Evolutionary conservation across 92 coral and sea anemone species (phyloP).

Genomic region (Hydrozoanthus gracilis): DNA sequence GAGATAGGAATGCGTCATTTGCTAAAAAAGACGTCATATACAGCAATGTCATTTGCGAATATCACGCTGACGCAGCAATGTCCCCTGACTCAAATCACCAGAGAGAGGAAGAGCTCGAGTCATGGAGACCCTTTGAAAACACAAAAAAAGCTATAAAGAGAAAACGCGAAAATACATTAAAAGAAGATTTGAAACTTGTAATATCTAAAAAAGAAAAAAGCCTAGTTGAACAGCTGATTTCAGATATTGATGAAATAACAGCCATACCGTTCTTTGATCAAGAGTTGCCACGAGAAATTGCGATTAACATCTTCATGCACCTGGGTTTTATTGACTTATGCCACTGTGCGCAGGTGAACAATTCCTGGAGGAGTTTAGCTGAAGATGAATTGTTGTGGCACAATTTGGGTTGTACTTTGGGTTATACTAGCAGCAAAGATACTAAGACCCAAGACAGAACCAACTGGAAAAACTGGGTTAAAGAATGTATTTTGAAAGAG

Average conservation of each 20-base stretch:
- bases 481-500: conserved; percentile 58
- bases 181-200: not conserved
- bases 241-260: conserved; percentile 92
- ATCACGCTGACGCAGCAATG: not conserved
- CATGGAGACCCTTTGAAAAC: not conserved
- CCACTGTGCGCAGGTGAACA: conserved; percentile 81
- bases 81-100: not conserved
- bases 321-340: conserved; percentile 78
- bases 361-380: conserved; percentile 83
- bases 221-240: conserved; percentile 81
- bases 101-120: no score
- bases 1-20: conserved; percentile 8
- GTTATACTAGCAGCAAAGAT: conserved; percentile 56
- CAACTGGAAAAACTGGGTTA: conserved; percentile 80
- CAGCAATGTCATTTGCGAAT: not conserved
- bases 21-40: not conserved
- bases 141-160: not conserved
- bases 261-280: conserved; percentile 91
- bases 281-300: conserved; percentile 88
- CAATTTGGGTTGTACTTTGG: conserved; percentile 59
- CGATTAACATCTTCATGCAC: conserved; percentile 75
- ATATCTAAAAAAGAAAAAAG: conserved; percentile 34
- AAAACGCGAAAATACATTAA: conserved; percentile 17
- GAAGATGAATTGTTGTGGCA: conserved; percentile 91
- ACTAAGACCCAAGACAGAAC: conserved; percentile 39